phyloP scores from a whole-genome alignment of 2,797 vertebrate species.

The Megalops cyprinoides region DNA sequence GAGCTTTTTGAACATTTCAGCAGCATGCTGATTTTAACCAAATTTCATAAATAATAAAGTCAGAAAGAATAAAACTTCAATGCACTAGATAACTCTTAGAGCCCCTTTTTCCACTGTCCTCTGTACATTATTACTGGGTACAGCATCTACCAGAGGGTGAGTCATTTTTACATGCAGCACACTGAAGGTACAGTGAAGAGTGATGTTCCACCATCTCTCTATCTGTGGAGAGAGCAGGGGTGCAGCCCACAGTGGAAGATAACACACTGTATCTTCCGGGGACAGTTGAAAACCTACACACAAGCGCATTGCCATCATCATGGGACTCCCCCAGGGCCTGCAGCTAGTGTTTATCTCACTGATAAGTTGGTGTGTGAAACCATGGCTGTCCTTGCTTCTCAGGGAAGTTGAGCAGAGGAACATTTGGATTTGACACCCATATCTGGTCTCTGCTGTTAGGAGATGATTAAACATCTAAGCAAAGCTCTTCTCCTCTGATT shows the following conservation, averaged over 20 bases:
- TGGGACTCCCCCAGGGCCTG: constrained; percentile 8
- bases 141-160: neutral
- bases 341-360: constrained; percentile 24
- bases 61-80: neutral
- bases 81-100: no score
- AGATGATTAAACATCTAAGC: neutral
- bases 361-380: neutral
- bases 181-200: neutral
- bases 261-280: constrained; percentile 41
- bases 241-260: constrained; percentile 61
- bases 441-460: neutral
- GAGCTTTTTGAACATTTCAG: neutral
- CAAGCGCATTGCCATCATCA: neutral
- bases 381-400: neutral
- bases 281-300: constrained; percentile 47
- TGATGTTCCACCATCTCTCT: constrained; percentile 1
- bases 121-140: neutral
- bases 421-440: neutral
- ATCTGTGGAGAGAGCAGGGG: neutral
- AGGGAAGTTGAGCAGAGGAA: neutral
- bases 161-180: neutral
- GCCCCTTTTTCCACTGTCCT: no score
- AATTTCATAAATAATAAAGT: neutral
- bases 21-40: neutral
- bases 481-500: neutral